A percentile compares a stretch with the other conserved stretches of the same genome.
These are phyloP conservation scores for Sebastes diploproa DNA, from an alignment of 2,797 vertebrate species.

Conservation along the genomic window DNA sequence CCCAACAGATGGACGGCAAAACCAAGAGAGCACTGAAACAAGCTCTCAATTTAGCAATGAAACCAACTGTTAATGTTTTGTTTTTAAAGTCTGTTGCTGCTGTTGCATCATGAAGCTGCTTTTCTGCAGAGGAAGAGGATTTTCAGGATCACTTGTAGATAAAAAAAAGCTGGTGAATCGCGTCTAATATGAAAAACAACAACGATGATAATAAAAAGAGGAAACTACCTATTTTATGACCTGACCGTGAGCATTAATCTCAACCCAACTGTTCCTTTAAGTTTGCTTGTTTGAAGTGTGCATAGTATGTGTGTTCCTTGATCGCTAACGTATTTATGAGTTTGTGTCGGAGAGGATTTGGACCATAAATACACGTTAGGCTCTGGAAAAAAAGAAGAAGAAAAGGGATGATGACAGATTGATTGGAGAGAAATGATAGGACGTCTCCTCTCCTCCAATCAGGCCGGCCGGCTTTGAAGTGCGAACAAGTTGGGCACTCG, in stretches of 20 bases:
- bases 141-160: neutral
- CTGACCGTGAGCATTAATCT: neutral
- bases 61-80: neutral
- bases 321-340: neutral
- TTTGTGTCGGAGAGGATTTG: neutral
- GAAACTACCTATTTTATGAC: neutral
- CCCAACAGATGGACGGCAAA: neutral
- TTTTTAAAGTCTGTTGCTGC: neutral
- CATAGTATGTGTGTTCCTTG: neutral
- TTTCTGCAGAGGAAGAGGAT: neutral
- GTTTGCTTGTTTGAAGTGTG: neutral
- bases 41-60: neutral
- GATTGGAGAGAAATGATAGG: conserved; percentile 46
- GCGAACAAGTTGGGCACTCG: conserved; percentile 44
- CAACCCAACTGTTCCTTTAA: neutral
- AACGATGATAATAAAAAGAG: neutral
- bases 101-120: neutral
- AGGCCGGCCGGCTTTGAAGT: conserved; percentile 51
- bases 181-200: neutral
- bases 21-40: neutral
- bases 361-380: conserved; percentile 3
- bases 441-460: conserved; percentile 47
- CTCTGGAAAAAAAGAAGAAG: neutral
- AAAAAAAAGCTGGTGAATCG: neutral
- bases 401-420: conserved; percentile 33